Evolutionary conservation across 2,888 invertebrate species (phyloP).

Genomic region (Encarsia formosa): DNA sequence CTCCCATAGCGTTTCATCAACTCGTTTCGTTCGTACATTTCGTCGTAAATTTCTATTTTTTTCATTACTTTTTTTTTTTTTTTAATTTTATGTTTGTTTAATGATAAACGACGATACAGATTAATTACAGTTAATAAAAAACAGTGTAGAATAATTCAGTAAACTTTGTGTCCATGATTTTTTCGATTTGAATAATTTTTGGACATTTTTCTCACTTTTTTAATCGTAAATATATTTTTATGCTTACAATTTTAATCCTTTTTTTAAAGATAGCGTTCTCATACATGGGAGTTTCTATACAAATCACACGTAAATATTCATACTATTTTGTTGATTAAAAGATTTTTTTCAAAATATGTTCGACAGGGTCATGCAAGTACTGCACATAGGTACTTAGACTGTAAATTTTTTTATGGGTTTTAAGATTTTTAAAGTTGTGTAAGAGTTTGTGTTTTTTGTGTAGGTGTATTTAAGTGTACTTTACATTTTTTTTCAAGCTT

Average conservation of each 20-base stretch:
- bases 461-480: conserved; percentile 3
- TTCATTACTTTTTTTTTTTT: conserved; percentile 9
- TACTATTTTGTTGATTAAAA: conserved; percentile 10
- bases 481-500: too few relatives aligned
- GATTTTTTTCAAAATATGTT: conserved; percentile 8
- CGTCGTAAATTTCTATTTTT: conserved; percentile 4
- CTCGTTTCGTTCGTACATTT: conserved; percentile 18
- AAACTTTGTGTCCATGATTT: conserved; percentile 1
- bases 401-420: conserved; percentile 7
- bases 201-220: conserved; percentile 8
- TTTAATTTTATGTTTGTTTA: conserved; percentile 14
- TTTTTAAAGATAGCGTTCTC: conserved; percentile 4
- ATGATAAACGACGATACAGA: conserved; percentile 22
- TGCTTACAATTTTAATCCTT: conserved; percentile 1
- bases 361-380: conserved; percentile 20
- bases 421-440: conserved; percentile 24
- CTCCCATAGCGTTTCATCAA: conserved; percentile 17
- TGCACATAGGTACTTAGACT: conserved; percentile 19
- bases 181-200: conserved; percentile 4
- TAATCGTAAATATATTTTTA: conserved; percentile 12
- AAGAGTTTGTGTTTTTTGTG: conserved; percentile 13
- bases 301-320: conserved; percentile 23
- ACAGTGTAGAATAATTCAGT: conserved; percentile 16
- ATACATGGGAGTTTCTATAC: conserved; percentile 18
- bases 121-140: conserved; percentile 22